Base-by-base conservation (phyloP, 1,140 invertebrate genomes). In the Diorhabda sublineata region DNA sequence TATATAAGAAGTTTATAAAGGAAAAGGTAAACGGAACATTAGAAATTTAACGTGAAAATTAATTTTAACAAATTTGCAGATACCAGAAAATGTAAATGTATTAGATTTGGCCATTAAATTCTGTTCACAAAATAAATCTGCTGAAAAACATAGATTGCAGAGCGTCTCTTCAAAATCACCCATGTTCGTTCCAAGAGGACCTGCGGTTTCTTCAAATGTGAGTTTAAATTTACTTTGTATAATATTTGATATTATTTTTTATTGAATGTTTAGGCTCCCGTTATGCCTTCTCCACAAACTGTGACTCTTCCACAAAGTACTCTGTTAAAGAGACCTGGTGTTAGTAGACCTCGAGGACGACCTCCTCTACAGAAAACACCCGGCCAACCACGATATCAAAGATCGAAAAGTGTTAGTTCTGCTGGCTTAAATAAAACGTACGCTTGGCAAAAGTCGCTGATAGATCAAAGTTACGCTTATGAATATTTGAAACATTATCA, bases 1-100 rank as follows among this genome's bases (percentile, higher is more conserved):
- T 85, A 41, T 90, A 88, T 70, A 89, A 87, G 75, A 80, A 79
- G 0, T 83, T 82, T 45, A 81, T 79, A 26, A 80, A 80, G 26
- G 80, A 83, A 45, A 82, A 83, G 76, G 83, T 84, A 69, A 26
- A 26, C 0, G 26, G 26, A 78, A 73, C 74, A 58, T 42, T 57
- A 56, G n/a, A 6, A 56, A 42, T 69, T 44, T 58, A 69, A 1
- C 3, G 9, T 26, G 26, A 26, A 26, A 26, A 26, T 26, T 26
- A 26, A 26, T 26, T 26, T 26, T 26, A 26, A 26, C 26, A 26
- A 26, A 26, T 26, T 26, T 61, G 3, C 45, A 78, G 71, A 68
- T 81, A 7, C 76, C 78, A 3, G 78, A 80, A 26, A 80, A 75
- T 65, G 71, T 74, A 0, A 83, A 81, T 69, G 69, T 79, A 5